Conservation (phyloP, 2,113 vertebrate species). For the Rutilus rutilus region DNA sequence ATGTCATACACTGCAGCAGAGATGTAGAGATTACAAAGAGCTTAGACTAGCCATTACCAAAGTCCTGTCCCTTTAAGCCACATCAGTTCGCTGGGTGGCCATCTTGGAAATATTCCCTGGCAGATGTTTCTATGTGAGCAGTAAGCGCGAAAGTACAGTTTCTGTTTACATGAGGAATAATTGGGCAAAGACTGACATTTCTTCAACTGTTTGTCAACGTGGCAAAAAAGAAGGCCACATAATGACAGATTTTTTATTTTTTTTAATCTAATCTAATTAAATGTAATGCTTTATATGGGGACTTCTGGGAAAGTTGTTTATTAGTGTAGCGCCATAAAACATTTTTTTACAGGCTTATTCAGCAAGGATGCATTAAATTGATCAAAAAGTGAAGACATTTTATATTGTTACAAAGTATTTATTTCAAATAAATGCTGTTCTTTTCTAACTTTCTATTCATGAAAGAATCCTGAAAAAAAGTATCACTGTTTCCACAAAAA, state of each 20-base stretch:
- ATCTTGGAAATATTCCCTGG: neutral
- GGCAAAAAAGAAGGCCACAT: neutral
- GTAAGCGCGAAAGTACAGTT: neutral
- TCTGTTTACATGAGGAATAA: neutral
- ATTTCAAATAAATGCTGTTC: no score
- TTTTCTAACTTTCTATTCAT: no score
- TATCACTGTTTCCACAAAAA: neutral
- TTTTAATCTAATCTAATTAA: neutral
- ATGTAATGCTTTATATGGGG: neutral
- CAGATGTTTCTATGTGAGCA: neutral
- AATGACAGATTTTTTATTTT: neutral
- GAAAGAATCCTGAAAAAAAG: no score
- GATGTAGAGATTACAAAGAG: constrained; percentile 67
- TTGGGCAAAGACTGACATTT: neutral
- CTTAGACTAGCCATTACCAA: constrained; percentile 49
- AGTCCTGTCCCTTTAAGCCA: constrained; percentile 39
- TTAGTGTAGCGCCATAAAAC: neutral
- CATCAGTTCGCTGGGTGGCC: constrained; percentile 2
- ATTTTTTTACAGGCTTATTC: no score
- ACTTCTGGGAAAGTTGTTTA: neutral
- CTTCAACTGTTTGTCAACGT: neutral
- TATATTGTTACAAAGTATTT: no score
- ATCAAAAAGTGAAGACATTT: no score
- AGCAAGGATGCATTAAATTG: no score
- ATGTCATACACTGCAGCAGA: constrained; percentile 70